These are phyloP conservation scores for Morbakka virulenta DNA, from an alignment of 30 jellyfish, hydroid and myxozoan genomes.

Conservation along the genomic window DNA sequence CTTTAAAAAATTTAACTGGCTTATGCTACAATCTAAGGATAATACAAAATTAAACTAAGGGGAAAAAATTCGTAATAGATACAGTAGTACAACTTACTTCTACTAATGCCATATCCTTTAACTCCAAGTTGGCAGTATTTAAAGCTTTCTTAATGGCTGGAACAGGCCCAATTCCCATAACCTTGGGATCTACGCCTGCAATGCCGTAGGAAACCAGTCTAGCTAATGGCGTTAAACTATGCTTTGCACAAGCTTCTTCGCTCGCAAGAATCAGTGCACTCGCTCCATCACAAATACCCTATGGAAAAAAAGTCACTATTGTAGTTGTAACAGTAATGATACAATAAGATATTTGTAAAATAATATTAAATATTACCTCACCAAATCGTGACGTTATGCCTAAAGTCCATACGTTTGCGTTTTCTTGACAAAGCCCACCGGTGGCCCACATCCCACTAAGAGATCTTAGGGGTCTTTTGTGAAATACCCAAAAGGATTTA, in stretches of 20 bases:
- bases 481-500: too few species aligned
- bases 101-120: constrained; percentile 80
- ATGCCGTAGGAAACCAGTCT: constrained; percentile 76
- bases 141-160: constrained; percentile 74
- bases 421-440: too few species aligned
- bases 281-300: constrained; percentile 98
- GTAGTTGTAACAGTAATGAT: not conserved
- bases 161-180: constrained; percentile 98
- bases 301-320: not conserved
- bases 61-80: too few species aligned
- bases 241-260: constrained; percentile 84
- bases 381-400: too few species aligned
- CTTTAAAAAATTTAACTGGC: too few species aligned
- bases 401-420: too few species aligned
- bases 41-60: not conserved
- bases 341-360: not conserved
- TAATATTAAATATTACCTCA: too few species aligned
- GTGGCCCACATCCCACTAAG: too few species aligned
- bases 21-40: not conserved
- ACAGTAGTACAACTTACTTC: constrained; percentile 83
- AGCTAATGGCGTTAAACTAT: constrained; percentile 74
- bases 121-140: constrained; percentile 51
- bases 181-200: constrained; percentile 88
- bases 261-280: constrained; percentile 84
- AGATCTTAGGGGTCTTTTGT: too few species aligned